A percentile compares a stretch with the other conserved stretches of the same genome.
Evolutionary conservation across 1,140 invertebrate species (phyloP).

Genomic region (Zaprionus lachaisei): DNA sequence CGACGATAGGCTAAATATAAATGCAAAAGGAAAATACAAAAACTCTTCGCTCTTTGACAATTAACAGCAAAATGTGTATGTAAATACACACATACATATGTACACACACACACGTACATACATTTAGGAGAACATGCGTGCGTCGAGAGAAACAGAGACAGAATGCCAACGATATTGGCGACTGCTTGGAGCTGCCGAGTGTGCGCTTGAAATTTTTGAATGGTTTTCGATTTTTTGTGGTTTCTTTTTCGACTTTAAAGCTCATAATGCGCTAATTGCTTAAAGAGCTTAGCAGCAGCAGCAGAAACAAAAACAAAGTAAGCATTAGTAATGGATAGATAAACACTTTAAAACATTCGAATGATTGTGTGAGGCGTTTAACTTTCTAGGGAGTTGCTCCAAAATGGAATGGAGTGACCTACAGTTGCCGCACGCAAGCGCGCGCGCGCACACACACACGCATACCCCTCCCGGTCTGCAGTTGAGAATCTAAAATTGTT

Average conservation of each 20-base stretch:
- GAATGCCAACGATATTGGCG: background rate
- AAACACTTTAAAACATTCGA: constrained; percentile 40
- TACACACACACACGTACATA: background rate
- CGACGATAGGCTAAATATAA: constrained; percentile 58
- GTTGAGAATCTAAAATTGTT: constrained; percentile 5
- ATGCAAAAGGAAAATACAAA: constrained; percentile 49
- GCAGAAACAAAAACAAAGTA: constrained; percentile 32
- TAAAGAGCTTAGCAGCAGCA: constrained; percentile 49
- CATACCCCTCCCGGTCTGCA: background rate
- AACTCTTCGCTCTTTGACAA: constrained; percentile 48
- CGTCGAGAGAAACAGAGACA: background rate
- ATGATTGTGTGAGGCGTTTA: constrained; percentile 43
- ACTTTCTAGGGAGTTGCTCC: constrained; percentile 69
- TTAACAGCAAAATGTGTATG: constrained; percentile 37
- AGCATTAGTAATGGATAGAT: constrained; percentile 25
- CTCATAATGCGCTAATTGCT: constrained; percentile 61
- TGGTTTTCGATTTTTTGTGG: constrained; percentile 21
- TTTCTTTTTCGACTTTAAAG: constrained; percentile 30
- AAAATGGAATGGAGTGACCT: constrained; percentile 22
- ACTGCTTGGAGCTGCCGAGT: constrained; percentile 32
- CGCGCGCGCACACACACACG: background rate
- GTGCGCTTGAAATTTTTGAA: constrained; percentile 41
- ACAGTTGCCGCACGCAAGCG: constrained; percentile 50
- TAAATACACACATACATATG: background rate
- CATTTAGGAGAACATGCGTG: background rate